phyloP scores from a whole-genome alignment of 2,113 vertebrate species.

The Scalopus aquaticus region DNA sequence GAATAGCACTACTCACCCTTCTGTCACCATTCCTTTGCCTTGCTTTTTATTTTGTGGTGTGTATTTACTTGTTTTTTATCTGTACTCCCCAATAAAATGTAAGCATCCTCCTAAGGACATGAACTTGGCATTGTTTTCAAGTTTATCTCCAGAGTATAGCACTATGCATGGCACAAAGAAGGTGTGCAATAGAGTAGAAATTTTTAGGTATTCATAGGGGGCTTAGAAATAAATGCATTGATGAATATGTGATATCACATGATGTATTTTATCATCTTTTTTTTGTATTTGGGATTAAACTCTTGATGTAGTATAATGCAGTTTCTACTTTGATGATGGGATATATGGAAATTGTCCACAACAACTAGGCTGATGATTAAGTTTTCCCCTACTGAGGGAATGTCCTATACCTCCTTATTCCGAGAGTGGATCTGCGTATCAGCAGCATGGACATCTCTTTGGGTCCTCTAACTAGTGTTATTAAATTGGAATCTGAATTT shows the following conservation, averaged over 20 bases:
- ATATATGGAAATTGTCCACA: neutral
- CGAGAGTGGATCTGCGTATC: neutral
- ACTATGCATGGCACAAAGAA: neutral
- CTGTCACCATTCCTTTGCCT: neutral
- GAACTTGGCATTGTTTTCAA: neutral
- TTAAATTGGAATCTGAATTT: neutral
- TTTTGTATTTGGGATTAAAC: neutral
- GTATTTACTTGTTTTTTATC: slow-evolving; percentile 20
- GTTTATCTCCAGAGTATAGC: neutral
- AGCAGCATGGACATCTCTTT: neutral
- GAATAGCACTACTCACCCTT: neutral
- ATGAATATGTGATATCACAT: neutral
- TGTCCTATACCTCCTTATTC: neutral
- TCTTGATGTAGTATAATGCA: neutral
- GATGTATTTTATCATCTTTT: neutral
- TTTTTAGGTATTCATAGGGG: neutral
- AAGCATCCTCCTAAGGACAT: neutral
- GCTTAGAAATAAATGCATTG: neutral
- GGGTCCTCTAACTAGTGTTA: neutral
- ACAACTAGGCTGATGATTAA: neutral
- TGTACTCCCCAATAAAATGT: neutral
- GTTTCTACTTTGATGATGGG: neutral
- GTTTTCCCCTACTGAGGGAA: neutral
- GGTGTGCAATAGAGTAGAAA: neutral
- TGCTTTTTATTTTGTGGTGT: neutral